A percentile compares a stretch with the other conserved stretches of the same genome.
Evolutionary conservation across 2,888 invertebrate species (phyloP).

Genomic region (Polietes domitor): DNA sequence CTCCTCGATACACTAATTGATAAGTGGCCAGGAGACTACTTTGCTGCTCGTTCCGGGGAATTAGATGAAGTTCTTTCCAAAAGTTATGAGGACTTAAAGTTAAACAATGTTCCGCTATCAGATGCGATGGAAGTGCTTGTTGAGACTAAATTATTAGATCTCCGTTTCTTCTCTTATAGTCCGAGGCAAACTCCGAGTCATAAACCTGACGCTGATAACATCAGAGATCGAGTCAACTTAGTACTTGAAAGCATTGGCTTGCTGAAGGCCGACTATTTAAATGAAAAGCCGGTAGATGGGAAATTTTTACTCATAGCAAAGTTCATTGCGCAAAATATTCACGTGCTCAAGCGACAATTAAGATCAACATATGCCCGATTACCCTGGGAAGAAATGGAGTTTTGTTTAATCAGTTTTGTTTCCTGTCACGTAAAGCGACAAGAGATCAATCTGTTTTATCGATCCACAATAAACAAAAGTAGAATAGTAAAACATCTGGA

Average conservation of each 20-base stretch:
- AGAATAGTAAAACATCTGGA: constrained; percentile 39
- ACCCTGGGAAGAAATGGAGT: constrained; percentile 73
- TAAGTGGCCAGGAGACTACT: constrained; percentile 58
- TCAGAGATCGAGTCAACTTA: constrained; percentile 32
- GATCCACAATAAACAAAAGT: constrained; percentile 4
- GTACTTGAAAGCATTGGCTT: constrained; percentile 9
- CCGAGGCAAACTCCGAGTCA: neutral
- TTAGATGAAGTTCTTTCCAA: constrained; percentile 68
- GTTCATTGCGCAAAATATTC: too few relatives aligned
- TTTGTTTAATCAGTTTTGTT: constrained; percentile 69
- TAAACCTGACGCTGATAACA: neutral
- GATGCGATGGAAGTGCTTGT: constrained; percentile 62
- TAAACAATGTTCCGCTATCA: constrained; percentile 67
- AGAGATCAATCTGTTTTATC: constrained; percentile 60
- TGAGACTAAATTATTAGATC: constrained; percentile 37
- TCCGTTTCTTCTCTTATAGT: constrained; percentile 16
- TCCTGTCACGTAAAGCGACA: constrained; percentile 64
- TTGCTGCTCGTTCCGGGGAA: constrained; percentile 33
- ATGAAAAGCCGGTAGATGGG: constrained; percentile 33
- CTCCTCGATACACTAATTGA: constrained; percentile 65
- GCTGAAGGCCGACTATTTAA: neutral
- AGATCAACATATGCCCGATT: constrained; percentile 68
- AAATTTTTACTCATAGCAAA: constrained; percentile 46
- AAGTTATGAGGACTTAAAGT: constrained; percentile 68
- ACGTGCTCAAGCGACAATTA: constrained; percentile 68